A percentile compares a stretch with the other conserved stretches of the same genome.
phyloP scores from a whole-genome alignment of 2,797 vertebrate species.

The Sorex maritimensis region DNA sequence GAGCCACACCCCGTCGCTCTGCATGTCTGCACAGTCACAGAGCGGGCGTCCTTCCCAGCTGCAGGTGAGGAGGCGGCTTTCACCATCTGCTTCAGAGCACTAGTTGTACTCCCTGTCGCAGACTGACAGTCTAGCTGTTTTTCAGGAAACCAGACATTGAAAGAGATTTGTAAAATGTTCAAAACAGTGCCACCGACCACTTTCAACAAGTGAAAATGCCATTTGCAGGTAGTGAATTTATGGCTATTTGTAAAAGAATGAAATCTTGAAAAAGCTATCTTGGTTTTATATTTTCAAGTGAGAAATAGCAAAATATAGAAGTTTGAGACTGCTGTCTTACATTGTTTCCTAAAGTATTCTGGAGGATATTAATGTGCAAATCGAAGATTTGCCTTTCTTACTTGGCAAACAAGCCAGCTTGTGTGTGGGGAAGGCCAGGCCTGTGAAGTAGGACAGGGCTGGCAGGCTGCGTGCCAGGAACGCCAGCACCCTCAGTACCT shows the following conservation, averaged over 20 bases:
- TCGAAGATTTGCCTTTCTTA: background rate
- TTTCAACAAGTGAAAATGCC: constrained; percentile 32
- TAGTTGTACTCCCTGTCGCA: too few species aligned
- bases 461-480: too few species aligned
- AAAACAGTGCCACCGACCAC: background rate
- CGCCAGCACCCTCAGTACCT: constrained; percentile 84
- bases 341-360: background rate
- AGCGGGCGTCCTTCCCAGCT: too few species aligned
- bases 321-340: background rate
- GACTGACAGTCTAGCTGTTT: background rate
- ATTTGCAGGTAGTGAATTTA: constrained; percentile 1
- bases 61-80: too few species aligned
- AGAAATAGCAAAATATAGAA: background rate
- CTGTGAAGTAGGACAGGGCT: too few species aligned
- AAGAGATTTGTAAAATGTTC: background rate
- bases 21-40: background rate
- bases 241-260: constrained; percentile 22
- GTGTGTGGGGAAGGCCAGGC: background rate
- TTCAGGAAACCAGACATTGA: background rate
- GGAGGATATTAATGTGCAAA: background rate
- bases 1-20: too few species aligned
- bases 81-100: background rate
- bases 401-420: constrained; percentile 23
- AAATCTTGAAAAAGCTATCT: background rate
- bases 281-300: constrained; percentile 1